phyloP scores from a whole-genome alignment of 2,113 vertebrate species.

The Holacanthus passer region DNA sequence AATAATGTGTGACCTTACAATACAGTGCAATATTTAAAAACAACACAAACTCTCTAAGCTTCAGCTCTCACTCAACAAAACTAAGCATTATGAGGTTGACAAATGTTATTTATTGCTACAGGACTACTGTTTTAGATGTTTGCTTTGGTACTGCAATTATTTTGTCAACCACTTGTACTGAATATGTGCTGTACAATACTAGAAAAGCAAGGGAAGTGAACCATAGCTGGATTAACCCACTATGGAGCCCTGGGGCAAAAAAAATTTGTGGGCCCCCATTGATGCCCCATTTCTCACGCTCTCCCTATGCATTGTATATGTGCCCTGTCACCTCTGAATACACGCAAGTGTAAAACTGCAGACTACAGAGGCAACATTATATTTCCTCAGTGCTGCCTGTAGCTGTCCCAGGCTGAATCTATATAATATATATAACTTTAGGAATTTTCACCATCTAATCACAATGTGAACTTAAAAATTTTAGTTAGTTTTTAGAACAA shows the following conservation, averaged over 20 bases:
- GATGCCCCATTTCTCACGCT: background rate
- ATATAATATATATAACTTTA: background rate
- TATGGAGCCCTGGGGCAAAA: background rate
- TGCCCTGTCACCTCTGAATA: background rate
- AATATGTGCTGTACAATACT: background rate
- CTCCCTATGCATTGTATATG: background rate
- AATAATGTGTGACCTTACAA: constrained; percentile 4
- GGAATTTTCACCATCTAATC: too few species aligned
- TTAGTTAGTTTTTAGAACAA: background rate
- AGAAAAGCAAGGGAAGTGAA: background rate
- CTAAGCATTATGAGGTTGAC: background rate
- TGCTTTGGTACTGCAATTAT: background rate
- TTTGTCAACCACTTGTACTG: background rate
- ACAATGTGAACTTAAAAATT: background rate
- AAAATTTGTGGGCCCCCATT: background rate
- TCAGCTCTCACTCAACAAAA: background rate
- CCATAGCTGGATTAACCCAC: background rate
- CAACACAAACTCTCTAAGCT: background rate
- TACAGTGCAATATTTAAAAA: background rate
- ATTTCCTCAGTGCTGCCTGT: background rate
- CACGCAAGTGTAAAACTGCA: too few species aligned
- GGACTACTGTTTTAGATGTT: background rate
- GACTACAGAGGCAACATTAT: background rate
- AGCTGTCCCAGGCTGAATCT: background rate
- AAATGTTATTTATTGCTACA: background rate